Evolutionary conservation across 2,888 invertebrate genomes (phyloP), one percentile per base, ranked within the genome.

Genomic region (Gisinianus flammeolus): DNA sequence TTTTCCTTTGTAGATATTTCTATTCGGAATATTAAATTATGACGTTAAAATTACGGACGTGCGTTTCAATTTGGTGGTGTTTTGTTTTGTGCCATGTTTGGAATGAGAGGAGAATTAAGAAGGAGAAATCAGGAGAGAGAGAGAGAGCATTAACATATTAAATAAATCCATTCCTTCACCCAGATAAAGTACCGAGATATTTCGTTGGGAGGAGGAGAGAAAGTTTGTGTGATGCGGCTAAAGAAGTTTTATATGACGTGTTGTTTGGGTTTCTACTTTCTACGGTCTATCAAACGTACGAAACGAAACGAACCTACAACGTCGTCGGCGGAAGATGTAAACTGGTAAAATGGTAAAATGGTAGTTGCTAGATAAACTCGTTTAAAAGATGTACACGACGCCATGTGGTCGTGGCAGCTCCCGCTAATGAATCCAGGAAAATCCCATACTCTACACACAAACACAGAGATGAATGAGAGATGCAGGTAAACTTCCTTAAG

Each of bases 401-500:
- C 62, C 62, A 62, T 62, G 62, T 62, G 62, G 62, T 62, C 24
- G 22, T 26, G 19, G 44, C 12, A 44, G 16, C 16, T 16, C 26
- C 58, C 58, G 26, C 62, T 62, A 62, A 62, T 62, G 62, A 62
- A 62, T 62, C 62, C 44, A 44, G 6, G 3, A 44, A 44, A 44
- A 44, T 44, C 44, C 44, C 44, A n/a, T n/a, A n/a, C n/a, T n/a
- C n/a, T 44, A 12, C 44, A 44, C 44, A 44, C 19, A 44, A 44
- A 44, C 44, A 44, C 44, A 44, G 44, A 35, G 35, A 44, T 12
- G 44, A 1, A 44, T 2, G 44, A 1, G 8, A 44, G 44, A 6
- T 2, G 44, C 44, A 67, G 67, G n/a, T 16, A 67, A 67, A 67
- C 67, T 66, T 66, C 16, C 31, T 67, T 67, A 67, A 67, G 26